Conservation (phyloP, 2,113 vertebrate species). For the Myrmecobius fasciatus region DNA sequence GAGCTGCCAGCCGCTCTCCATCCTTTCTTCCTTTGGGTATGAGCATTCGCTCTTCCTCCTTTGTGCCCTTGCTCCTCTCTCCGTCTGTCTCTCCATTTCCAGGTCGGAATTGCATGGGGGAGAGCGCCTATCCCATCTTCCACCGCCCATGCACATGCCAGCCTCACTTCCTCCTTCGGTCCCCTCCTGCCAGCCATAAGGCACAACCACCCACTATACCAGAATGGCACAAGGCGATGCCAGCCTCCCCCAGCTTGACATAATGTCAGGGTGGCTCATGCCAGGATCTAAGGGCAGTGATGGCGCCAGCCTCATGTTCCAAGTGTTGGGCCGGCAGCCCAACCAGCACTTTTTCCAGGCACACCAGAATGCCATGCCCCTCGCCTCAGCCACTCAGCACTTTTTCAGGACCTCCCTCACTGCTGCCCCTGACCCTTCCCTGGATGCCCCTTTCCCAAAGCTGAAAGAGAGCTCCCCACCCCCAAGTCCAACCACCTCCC, state of each 20-base stretch:
- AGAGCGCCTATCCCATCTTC: conserved; percentile 59
- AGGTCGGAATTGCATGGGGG: conserved; percentile 52
- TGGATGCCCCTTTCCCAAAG: not conserved
- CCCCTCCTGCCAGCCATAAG: conserved; percentile 39
- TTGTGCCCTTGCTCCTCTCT: conserved; percentile 66
- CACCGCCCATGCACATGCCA: not conserved
- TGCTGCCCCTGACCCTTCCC: conserved; percentile 22
- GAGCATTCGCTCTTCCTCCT: conserved; percentile 68
- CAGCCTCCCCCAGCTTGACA: conserved; percentile 7
- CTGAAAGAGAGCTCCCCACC: conserved; percentile 37
- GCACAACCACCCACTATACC: conserved; percentile 37
- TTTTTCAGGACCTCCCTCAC: conserved; percentile 40
- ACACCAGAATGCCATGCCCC: not conserved
- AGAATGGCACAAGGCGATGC: conserved; percentile 40
- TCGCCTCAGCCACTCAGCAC: not conserved
- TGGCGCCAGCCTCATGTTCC: not conserved
- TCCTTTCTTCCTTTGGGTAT: conserved; percentile 68
- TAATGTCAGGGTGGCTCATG: conserved; percentile 47
- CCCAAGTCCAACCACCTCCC: conserved; percentile 9
- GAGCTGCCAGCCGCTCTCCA: conserved; percentile 57
- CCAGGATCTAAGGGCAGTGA: conserved; percentile 39
- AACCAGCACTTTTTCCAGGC: conserved; percentile 20
- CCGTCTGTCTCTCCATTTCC: conserved; percentile 41
- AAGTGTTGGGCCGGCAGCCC: conserved; percentile 32
- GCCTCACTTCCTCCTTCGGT: not conserved